Evolutionary conservation across 30 jellyfish, hydroid and myxozoan genomes (phyloP).

Genomic region (Morbakka virulenta): DNA sequence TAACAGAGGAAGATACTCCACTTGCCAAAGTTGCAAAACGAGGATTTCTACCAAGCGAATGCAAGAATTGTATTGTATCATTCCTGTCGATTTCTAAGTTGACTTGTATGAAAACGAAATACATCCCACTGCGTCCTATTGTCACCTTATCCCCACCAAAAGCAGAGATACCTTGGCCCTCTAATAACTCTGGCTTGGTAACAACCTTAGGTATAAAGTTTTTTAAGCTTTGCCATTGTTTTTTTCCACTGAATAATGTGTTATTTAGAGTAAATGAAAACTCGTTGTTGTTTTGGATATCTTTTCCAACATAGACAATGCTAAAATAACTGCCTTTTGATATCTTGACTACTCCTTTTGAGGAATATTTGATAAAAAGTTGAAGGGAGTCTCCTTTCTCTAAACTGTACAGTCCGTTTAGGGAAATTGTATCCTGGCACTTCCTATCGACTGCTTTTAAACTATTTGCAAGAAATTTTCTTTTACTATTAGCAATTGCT

Average conservation of each 20-base stretch:
- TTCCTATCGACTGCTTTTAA: neutral
- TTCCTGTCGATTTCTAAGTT: conserved; percentile 16
- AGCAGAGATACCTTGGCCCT: neutral
- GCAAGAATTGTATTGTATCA: conserved; percentile 9
- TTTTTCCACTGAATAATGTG: neutral
- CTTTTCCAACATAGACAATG: conserved; percentile 30
- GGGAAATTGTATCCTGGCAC: conserved; percentile 31
- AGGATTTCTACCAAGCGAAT: neutral
- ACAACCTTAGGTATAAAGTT: conserved; percentile 16
- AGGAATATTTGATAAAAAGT: too few species aligned
- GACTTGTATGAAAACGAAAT: conserved; percentile 18
- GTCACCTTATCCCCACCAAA: conserved; percentile 14
- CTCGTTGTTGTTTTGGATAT: neutral
- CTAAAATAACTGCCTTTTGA: conserved; percentile 20
- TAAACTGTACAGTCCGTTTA: neutral
- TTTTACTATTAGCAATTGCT: neutral
- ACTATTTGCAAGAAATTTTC: conserved; percentile 1
- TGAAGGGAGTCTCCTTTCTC: neutral
- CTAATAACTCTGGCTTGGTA: neutral
- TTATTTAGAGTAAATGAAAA: conserved; percentile 12
- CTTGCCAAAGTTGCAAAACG: neutral
- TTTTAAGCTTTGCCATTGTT: neutral
- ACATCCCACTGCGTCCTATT: conserved; percentile 51
- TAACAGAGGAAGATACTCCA: neutral
- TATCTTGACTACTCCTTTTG: neutral